Conservation (phyloP, 2,888 invertebrate genomes). For the Epicampocera succincta region DNA sequence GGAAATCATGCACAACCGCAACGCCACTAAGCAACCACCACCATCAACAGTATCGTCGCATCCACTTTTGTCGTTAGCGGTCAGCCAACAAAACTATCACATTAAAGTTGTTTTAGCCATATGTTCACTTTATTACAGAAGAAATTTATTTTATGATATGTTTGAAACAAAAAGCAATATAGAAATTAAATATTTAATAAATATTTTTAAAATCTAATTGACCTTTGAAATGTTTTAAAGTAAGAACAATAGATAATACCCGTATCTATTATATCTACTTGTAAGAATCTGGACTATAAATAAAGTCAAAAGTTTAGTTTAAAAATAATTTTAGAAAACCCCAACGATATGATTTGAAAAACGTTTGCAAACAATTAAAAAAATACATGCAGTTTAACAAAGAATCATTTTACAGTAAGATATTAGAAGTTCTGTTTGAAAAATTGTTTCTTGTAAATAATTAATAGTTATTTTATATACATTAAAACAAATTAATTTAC, state of each 20-base stretch:
- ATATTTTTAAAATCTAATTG: background rate
- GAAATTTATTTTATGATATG: background rate
- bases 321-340: constrained; percentile 33
- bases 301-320: constrained; percentile 41
- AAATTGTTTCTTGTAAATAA: no score
- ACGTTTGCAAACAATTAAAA: constrained; percentile 28
- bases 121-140: constrained; percentile 1
- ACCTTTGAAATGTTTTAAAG: background rate
- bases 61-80: constrained; percentile 16
- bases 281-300: background rate
- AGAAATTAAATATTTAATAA: background rate
- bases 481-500: no score
- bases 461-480: no score
- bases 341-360: constrained; percentile 29
- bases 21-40: background rate
- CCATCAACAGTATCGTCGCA: constrained; percentile 10
- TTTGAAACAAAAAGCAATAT: background rate
- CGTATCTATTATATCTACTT: no score
- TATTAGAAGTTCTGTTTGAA: no score
- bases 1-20: constrained; percentile 8
- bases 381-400: background rate
- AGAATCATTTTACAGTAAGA: no score
- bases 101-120: constrained; percentile 6
- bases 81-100: background rate
- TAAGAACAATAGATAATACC: background rate